Evolutionary conservation across 2,113 vertebrate species (phyloP), one percentile per base, ranked within the genome.

Genomic region (Callorhinus ursinus): DNA sequence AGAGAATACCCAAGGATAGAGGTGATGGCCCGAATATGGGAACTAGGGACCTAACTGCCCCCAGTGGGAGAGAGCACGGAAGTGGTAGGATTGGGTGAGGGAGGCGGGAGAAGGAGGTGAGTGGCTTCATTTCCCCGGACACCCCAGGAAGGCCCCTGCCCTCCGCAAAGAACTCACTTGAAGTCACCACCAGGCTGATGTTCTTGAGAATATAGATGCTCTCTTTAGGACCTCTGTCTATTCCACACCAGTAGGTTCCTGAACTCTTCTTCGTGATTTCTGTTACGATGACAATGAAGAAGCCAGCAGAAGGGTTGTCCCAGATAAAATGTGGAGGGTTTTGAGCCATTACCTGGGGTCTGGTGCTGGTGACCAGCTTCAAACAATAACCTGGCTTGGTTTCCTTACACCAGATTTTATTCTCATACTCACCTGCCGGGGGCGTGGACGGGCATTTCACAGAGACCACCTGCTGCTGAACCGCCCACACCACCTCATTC

Each of bases 201-300:
- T 71, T 46, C 51, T 8, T 67, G 12, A 12, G 42, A 59, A 22
- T 5, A 26, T 0, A 1, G 36, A 22, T 3, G 11, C 1, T 11
- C 9, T 1, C 3, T 11, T 4, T 6, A 11, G 77, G 63, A 46
- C 18, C 6, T 51, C 49, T 80, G 24, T 61, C 36, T 9, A 13
- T 4, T 18, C 15, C 79, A 76, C 69, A 55, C 55, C 22, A 31
- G 55, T n/a, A 89, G 13, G 1, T 7, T 72, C 86, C 86, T 33
- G 55, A 26, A 5, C 51, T 69, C 26, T 24, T 10, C 31, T 24
- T 7, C 6, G 2, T 55, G 46, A 84, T 6, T 12, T 57, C 71
- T 7, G 49, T 31, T 12, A 67, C 13, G 59, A 39, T 57, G 67
- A 53, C n/a, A 2, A 39, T 24, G 22, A 46, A n/a, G 76, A 88